Evolutionary conservation across 2,797 vertebrate genomes (phyloP).

Genomic region (Oreonectes daqikongensis): DNA sequence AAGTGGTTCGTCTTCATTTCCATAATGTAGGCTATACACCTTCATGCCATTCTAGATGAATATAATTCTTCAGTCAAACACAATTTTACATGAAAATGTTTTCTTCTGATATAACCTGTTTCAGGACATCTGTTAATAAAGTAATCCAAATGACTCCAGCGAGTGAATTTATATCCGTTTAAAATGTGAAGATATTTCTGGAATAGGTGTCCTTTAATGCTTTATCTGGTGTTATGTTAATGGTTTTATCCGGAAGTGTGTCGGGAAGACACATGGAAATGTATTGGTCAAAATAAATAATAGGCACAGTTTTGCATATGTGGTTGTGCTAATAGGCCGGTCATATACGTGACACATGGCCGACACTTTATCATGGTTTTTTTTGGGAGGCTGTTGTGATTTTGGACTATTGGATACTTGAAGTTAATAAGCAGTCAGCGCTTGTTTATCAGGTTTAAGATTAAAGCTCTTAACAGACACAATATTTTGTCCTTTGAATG

Average conservation of each 20-base stretch:
- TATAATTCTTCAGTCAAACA: too few species aligned
- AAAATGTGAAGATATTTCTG: too few species aligned
- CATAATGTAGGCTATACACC: too few species aligned
- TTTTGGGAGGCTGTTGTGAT: background rate
- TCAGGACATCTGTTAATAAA: too few species aligned
- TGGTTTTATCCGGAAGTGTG: background rate
- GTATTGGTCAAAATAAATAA: background rate
- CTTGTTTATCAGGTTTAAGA: constrained; percentile 1
- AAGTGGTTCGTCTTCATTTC: too few species aligned
- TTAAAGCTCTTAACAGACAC: background rate
- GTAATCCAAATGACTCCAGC: too few species aligned
- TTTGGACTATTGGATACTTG: background rate
- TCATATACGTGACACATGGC: background rate
- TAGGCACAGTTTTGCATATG: background rate
- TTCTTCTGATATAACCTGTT: too few species aligned
- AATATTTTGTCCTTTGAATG: background rate
- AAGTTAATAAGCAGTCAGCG: constrained; percentile 16
- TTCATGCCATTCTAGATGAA: too few species aligned
- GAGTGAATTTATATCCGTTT: too few species aligned
- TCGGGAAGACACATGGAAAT: background rate
- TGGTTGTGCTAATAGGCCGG: background rate
- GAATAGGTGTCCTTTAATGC: too few species aligned
- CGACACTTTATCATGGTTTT: background rate
- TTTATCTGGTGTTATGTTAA: too few species aligned
- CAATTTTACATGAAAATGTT: too few species aligned